Base-by-base conservation (phyloP, 2,797 vertebrate species). In the Capromys pilorides region DNA sequence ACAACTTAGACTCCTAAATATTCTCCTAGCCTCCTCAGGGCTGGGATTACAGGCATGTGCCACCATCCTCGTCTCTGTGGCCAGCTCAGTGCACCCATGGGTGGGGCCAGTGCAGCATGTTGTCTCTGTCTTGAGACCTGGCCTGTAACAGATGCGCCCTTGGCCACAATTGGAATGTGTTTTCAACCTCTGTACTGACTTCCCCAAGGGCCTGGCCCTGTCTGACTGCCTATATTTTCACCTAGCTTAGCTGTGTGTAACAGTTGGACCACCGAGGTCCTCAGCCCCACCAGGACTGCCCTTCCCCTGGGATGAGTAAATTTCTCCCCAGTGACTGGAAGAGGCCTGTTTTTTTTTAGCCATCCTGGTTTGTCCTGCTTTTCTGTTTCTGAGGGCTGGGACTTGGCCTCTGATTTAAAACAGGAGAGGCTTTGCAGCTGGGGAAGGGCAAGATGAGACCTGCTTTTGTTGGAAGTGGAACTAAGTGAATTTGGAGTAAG, bases 331-430 rank as follows among this genome's bases (percentile, higher is more conserved):
- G 79, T 21, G 77, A 78, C 88, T 91, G 92, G 93, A 92, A 95
- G 91, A 97, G 88, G 64, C 88, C 31, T 84, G 94, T 88, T 92
- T 82, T 80, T 71, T 88, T 94, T 86, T 90, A n/a, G 77, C 66
- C 36, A 86, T 86, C 94, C 95, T 94, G 83, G 95, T 95, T 88
- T 93, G 94, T 96, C 95, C 92, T 85, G 96, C 94, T 95, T 91
- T 64, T 86, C 88, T 54, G 91, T 96, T 90, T 83, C 92, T 33
- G 41, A 77, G 93, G 90, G 93, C 54, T 93, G 83, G 54, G 66
- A 64, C 88, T 92, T 94, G 86, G 92, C 88, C 64, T 90, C 86
- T 19, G 64, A 88, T 31, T 45, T n/a, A 67, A 71, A 92, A n/a
- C 41, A 24, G 84, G 87, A 36, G 87, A 36, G 77, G 75, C 61